Percentiles rank a stretch among this genome's conserved stretches.
These are phyloP conservation scores for Conus ventricosus DNA, from an alignment of 1,140 invertebrate genomes.

Conservation along the genomic window DNA sequence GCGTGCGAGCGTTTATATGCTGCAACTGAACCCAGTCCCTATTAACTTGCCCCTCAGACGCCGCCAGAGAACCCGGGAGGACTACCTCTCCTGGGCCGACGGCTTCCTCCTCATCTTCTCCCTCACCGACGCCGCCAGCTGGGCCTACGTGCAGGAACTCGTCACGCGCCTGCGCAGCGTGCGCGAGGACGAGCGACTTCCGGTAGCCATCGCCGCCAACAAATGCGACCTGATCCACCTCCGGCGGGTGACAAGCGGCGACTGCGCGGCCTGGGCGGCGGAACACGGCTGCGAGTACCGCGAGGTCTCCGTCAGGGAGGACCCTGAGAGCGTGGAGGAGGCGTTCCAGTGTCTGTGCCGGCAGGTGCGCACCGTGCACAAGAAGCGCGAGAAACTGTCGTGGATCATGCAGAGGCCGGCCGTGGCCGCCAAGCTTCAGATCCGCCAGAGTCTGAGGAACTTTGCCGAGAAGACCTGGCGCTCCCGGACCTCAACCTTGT, in stretches of 20 bases:
- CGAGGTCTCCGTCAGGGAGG: constrained; percentile 68
- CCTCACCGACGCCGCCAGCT: constrained; percentile 91
- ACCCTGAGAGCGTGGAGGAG: constrained; percentile 53
- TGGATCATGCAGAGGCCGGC: constrained; percentile 64
- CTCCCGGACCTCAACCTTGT: constrained; percentile 63
- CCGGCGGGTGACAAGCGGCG: constrained; percentile 51
- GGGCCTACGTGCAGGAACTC: constrained; percentile 94
- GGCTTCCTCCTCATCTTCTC: constrained; percentile 84
- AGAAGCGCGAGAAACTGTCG: constrained; percentile 66
- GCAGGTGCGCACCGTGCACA: constrained; percentile 53
- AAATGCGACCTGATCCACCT: constrained; percentile 89
- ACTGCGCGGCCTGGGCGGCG: constrained; percentile 50
- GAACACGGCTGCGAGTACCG: constrained; percentile 60
- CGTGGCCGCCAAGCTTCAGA: constrained; percentile 63
- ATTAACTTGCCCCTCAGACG: background rate
- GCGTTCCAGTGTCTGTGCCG: constrained; percentile 55
- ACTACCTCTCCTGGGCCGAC: constrained; percentile 80
- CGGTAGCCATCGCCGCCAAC: constrained; percentile 97
- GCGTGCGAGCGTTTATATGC: background rate
- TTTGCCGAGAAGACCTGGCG: constrained; percentile 65
- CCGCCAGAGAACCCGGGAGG: constrained; percentile 42
- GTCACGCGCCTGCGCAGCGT: constrained; percentile 93
- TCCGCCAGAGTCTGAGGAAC: constrained; percentile 63
- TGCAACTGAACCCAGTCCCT: background rate
- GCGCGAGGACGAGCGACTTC: constrained; percentile 92